These are phyloP conservation scores for Propsilocerus akamusi DNA, from an alignment of 1,140 invertebrate genomes.

Conservation along the genomic window DNA sequence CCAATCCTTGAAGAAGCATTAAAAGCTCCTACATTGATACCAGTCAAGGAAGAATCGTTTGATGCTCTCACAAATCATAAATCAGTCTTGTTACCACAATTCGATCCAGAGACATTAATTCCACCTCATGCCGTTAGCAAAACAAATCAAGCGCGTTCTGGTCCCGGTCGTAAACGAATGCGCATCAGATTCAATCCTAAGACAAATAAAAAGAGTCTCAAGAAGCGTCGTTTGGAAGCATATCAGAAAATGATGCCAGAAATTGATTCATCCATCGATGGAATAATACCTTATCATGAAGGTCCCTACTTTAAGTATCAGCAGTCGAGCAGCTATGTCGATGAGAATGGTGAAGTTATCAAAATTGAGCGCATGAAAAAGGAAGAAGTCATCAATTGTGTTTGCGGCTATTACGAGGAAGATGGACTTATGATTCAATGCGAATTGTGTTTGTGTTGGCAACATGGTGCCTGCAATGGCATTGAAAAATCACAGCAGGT, in stretches of 20 bases:
- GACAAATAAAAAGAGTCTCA: background rate
- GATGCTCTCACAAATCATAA: conserved; percentile 7
- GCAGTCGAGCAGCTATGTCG: conserved; percentile 21
- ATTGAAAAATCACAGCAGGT: conserved; percentile 62
- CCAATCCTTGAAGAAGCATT: conserved; percentile 7
- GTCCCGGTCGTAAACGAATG: background rate
- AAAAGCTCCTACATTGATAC: background rate
- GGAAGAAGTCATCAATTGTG: conserved; percentile 75
- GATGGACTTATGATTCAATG: conserved; percentile 91
- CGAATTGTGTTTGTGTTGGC: conserved; percentile 86
- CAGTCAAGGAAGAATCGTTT: conserved; percentile 4
- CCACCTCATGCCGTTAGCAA: background rate
- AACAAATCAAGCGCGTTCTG: background rate
- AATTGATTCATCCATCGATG: background rate
- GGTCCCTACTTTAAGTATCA: conserved; percentile 4
- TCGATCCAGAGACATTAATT: background rate
- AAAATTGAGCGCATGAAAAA: conserved; percentile 45
- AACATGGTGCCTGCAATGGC: conserved; percentile 75
- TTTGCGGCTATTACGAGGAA: conserved; percentile 62
- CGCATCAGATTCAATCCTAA: background rate
- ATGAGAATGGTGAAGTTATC: conserved; percentile 37
- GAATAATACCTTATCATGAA: background rate
- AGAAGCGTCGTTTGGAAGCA: background rate
- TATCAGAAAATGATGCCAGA: background rate
- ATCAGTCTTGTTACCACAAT: too few species aligned